Conservation (phyloP, 1,140 invertebrate genomes). For the Cotesia glomerata region DNA sequence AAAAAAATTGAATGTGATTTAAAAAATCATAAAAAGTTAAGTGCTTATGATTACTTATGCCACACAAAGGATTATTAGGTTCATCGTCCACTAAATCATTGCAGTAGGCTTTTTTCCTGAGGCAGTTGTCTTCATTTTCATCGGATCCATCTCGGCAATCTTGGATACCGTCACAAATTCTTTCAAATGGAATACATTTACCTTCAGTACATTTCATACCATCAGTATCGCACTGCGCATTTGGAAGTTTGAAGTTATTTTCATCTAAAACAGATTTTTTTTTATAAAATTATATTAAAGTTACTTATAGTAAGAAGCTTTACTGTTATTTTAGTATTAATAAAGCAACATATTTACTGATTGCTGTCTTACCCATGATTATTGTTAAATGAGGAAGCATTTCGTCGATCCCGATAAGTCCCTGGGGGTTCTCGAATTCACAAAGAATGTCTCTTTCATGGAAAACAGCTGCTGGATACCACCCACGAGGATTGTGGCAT, state of each 20-base stretch:
- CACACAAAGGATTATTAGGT: too few relatives aligned
- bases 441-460: constrained; percentile 62
- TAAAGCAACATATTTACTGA: constrained; percentile 47
- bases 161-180: constrained; percentile 73
- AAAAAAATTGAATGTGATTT: too few relatives aligned
- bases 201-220: constrained; percentile 75
- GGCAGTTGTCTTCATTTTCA: constrained; percentile 66
- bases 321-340: too few relatives aligned
- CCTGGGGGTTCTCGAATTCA: constrained; percentile 55
- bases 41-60: too few relatives aligned
- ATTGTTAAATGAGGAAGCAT: constrained; percentile 58
- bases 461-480: constrained; percentile 70
- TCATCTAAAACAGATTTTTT: too few relatives aligned
- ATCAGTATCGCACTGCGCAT: background rate
- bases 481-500: constrained; percentile 66
- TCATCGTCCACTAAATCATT: too few relatives aligned
- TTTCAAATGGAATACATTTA: constrained; percentile 68
- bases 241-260: too few relatives aligned
- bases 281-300: too few relatives aligned
- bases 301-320: too few relatives aligned
- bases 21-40: too few relatives aligned
- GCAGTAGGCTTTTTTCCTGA: constrained; percentile 38
- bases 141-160: constrained; percentile 76
- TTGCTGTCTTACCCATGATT: constrained; percentile 35
- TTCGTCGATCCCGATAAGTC: constrained; percentile 62